phyloP scores from a whole-genome alignment of 2,113 vertebrate genomes.

The Silurus meridionalis region DNA sequence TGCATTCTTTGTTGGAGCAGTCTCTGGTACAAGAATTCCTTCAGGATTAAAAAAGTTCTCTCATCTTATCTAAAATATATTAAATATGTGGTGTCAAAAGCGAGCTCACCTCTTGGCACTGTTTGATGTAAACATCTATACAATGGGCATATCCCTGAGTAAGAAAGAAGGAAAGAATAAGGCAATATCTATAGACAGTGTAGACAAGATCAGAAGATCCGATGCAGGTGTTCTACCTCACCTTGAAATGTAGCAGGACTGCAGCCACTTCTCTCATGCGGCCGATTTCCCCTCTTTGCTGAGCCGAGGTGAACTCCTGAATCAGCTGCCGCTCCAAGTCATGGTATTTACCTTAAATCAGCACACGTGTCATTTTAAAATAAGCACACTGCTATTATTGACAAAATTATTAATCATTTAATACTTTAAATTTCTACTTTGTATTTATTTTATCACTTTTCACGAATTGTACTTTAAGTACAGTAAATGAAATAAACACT shows the following conservation, averaged over 20 bases:
- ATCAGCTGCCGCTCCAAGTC: constrained; percentile 97
- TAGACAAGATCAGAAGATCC: neutral
- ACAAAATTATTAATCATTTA: neutral
- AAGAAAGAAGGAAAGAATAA: constrained; percentile 39
- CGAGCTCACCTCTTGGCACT: constrained; percentile 92
- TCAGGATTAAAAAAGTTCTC: too few species aligned
- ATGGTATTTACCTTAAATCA: constrained; percentile 92
- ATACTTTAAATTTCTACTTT: neutral
- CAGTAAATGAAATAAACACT: constrained; percentile 63
- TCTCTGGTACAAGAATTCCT: too few species aligned
- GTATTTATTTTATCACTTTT: neutral
- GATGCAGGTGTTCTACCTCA: constrained; percentile 62
- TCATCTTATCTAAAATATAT: neutral
- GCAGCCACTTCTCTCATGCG: constrained; percentile 98
- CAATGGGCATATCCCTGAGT: constrained; percentile 95
- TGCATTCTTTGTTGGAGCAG: too few species aligned
- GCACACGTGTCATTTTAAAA: neutral
- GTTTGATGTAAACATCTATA: constrained; percentile 98
- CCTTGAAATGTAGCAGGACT: constrained; percentile 98
- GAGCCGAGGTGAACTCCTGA: constrained; percentile 95
- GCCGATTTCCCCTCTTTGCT: constrained; percentile 90
- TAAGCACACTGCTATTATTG: neutral
- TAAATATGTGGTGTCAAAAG: neutral
- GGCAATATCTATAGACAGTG: neutral
- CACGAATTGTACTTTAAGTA: neutral